Conservation (phyloP, 2,113 vertebrate genomes). For the Vombatus ursinus region DNA sequence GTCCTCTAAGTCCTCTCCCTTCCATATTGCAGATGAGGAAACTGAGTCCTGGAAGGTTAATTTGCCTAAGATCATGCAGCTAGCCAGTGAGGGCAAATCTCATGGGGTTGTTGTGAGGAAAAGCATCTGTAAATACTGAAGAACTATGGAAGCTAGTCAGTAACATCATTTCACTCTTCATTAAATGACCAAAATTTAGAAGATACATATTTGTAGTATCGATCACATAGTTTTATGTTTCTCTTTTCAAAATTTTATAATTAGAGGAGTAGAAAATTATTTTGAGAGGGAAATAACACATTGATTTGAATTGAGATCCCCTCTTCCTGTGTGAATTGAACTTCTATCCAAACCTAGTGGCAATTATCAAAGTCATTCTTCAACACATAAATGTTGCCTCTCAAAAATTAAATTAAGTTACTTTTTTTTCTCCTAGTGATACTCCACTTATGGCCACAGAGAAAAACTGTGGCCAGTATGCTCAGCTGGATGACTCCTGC, state of each 20-base stretch:
- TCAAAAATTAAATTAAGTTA: not conserved
- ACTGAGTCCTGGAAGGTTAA: not conserved
- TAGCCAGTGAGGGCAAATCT: not conserved
- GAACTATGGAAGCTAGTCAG: not conserved
- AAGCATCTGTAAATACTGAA: not conserved
- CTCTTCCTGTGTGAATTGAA: not conserved
- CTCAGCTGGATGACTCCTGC: slow-evolving; percentile 63
- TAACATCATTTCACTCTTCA: not conserved
- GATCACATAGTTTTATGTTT: not conserved
- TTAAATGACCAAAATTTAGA: not conserved
- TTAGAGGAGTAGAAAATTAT: not conserved
- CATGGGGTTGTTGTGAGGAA: not conserved
- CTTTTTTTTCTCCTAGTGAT: not conserved
- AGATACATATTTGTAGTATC: not conserved
- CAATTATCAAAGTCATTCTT: not conserved
- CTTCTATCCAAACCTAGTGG: not conserved
- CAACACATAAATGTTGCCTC: not conserved
- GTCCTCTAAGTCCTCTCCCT: not conserved
- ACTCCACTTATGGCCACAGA: not conserved
- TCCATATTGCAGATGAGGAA: not conserved
- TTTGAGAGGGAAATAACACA: not conserved
- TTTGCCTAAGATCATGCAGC: not conserved
- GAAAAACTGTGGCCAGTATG: slow-evolving; percentile 31
- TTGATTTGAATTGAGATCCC: not conserved
- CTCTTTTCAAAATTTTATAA: not conserved